phyloP scores from a whole-genome alignment of 2,888 invertebrate genomes.

The Cerastis rubricosa region DNA sequence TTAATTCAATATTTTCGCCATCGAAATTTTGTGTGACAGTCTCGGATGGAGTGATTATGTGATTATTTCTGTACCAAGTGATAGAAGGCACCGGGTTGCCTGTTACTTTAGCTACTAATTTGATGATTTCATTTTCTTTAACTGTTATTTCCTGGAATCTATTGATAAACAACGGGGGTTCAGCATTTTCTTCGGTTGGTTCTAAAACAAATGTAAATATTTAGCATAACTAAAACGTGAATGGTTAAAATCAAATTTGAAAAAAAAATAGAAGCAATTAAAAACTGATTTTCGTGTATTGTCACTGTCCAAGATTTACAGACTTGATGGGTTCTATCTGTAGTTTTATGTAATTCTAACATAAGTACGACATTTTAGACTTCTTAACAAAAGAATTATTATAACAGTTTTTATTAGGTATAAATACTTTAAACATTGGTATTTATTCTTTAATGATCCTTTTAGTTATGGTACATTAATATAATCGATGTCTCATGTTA shows the following conservation, averaged over 20 bases:
- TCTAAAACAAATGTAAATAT: conserved; percentile 88
- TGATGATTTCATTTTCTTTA: conserved; percentile 94
- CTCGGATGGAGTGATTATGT: conserved; percentile 94
- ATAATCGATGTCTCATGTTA: not conserved
- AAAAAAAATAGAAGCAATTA: not conserved
- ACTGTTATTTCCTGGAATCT: conserved; percentile 96
- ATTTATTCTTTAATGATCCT: not conserved
- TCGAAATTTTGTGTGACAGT: conserved; percentile 95
- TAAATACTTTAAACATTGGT: not conserved
- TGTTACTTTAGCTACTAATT: conserved; percentile 95
- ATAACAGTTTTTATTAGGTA: not conserved
- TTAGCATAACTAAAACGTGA: not conserved
- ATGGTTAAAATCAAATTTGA: not conserved
- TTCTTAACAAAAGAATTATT: not conserved
- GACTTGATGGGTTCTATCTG: not conserved
- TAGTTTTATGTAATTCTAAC: not conserved
- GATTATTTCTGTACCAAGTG: conserved; percentile 97
- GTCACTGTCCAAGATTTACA: not conserved
- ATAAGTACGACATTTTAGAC: not conserved
- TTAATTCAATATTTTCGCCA: conserved; percentile 95
- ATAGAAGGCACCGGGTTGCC: conserved; percentile 98
- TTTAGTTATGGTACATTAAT: not conserved
- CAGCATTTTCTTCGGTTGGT: conserved; percentile 93
- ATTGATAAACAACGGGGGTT: conserved; percentile 96
- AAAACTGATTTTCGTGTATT: not conserved